phyloP scores from a whole-genome alignment of 2,113 vertebrate genomes.

The Spermophilus dauricus region DNA sequence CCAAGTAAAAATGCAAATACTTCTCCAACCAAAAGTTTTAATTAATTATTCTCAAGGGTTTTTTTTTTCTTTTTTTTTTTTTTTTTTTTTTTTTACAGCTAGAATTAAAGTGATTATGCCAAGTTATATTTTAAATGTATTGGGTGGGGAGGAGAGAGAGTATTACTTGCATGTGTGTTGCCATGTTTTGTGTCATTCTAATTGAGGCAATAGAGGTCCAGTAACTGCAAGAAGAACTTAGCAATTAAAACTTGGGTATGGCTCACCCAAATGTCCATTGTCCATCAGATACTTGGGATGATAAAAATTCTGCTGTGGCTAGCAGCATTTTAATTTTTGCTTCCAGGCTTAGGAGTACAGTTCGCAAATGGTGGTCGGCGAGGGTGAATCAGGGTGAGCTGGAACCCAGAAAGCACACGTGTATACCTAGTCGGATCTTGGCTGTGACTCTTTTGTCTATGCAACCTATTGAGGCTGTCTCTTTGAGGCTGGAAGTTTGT shows the following conservation, averaged over 20 bases:
- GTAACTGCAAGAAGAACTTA: neutral
- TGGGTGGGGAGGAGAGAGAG: neutral
- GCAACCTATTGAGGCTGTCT: neutral
- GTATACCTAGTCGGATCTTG: neutral
- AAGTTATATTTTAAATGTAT: neutral
- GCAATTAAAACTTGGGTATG: neutral
- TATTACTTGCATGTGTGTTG: neutral
- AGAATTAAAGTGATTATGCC: neutral
- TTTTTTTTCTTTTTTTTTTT: neutral
- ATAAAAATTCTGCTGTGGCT: neutral
- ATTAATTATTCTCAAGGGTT: neutral
- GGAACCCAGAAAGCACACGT: neutral
- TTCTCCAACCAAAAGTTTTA: neutral
- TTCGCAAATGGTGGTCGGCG: neutral
- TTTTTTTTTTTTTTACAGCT: neutral
- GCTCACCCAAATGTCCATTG: neutral
- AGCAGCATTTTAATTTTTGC: neutral
- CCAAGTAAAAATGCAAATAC: neutral
- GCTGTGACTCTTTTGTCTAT: conserved; percentile 39
- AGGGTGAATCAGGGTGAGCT: neutral
- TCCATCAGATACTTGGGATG: neutral
- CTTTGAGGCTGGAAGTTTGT: conserved; percentile 47
- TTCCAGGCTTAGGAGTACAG: neutral
- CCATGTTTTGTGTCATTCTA: neutral
- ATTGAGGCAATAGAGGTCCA: neutral